Percentiles rank a stretch among this genome's conserved stretches.
These are phyloP conservation scores for Augochlora pura DNA, from an alignment of 1,140 invertebrate species.

Conservation along the genomic window DNA sequence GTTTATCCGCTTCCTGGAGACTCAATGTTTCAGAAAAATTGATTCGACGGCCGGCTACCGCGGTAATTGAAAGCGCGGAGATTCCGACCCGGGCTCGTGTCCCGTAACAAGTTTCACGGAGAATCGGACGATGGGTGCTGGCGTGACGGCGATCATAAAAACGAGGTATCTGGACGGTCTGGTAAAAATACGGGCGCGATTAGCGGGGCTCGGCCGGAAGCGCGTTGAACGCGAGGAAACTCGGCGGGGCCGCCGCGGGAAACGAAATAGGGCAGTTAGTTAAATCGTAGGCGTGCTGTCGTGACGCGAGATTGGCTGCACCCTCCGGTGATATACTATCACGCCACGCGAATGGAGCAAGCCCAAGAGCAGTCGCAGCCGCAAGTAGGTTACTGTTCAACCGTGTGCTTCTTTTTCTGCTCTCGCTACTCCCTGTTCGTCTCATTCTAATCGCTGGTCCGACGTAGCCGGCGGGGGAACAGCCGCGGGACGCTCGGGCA, in stretches of 20 bases:
- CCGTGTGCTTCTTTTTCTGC: background rate
- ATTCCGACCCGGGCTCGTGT: no score
- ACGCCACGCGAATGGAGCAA: slow-evolving; percentile 13
- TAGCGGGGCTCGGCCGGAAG: background rate
- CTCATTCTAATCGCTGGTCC: background rate
- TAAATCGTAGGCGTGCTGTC: slow-evolving; percentile 26
- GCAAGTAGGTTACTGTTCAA: slow-evolving; percentile 29
- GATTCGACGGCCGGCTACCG: no score
- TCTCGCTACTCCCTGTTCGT: background rate
- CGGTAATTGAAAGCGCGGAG: no score
- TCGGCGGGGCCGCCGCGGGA: background rate
- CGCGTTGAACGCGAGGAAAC: background rate
- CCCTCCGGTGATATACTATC: slow-evolving; percentile 17
- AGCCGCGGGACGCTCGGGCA: background rate
- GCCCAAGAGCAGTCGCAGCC: slow-evolving; percentile 16
- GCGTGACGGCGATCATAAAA: no score
- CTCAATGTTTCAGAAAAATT: no score
- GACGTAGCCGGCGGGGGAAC: background rate
- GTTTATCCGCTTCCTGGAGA: no score
- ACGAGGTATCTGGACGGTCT: no score
- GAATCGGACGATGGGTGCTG: no score
- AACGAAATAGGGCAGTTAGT: slow-evolving; percentile 28
- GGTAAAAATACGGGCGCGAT: background rate
- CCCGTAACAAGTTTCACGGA: no score
- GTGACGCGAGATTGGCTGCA: slow-evolving; percentile 29